phyloP scores from a whole-genome alignment of 2,888 invertebrate genomes.

The Leptogaster cylindrica region DNA sequence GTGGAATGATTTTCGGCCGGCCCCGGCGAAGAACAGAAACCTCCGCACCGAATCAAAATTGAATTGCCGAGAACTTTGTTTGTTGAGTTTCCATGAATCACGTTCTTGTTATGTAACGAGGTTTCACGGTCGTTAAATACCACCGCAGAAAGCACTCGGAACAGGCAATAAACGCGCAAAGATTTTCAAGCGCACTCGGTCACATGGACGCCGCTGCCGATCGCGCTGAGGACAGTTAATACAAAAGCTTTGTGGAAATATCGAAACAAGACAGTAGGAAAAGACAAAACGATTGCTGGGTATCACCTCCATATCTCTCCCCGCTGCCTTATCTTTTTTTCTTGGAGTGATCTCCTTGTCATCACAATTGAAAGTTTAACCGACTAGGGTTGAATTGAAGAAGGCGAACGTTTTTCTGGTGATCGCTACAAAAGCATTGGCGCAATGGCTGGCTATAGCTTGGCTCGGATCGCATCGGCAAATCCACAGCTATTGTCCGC shows the following conservation, averaged over 20 bases:
- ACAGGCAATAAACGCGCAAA: constrained; percentile 29
- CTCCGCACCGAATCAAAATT: too few species aligned
- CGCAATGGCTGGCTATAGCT: not conserved
- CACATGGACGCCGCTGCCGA: constrained; percentile 18
- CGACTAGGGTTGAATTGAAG: not conserved
- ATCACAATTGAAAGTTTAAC: not conserved
- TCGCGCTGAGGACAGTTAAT: constrained; percentile 12
- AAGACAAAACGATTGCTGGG: not conserved
- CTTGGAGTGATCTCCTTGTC: not conserved
- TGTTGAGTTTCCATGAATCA: constrained; percentile 39
- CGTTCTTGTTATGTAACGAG: constrained; percentile 39
- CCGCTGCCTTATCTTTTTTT: not conserved
- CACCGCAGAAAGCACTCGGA: constrained; percentile 24
- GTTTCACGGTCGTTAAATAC: constrained; percentile 34
- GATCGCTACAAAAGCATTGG: not conserved
- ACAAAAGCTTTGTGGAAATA: not conserved
- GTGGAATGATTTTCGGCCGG: too few species aligned
- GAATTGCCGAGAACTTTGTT: too few species aligned
- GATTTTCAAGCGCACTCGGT: constrained; percentile 28
- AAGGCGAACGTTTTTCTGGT: not conserved
- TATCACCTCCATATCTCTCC: not conserved
- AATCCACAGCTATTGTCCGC: constrained; percentile 11
- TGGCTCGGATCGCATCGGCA: not conserved
- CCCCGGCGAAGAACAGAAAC: too few species aligned
- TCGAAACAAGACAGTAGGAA: constrained; percentile 1